Conservation (phyloP, 2,797 vertebrate genomes). For the Pagetopsis macropterus region DNA sequence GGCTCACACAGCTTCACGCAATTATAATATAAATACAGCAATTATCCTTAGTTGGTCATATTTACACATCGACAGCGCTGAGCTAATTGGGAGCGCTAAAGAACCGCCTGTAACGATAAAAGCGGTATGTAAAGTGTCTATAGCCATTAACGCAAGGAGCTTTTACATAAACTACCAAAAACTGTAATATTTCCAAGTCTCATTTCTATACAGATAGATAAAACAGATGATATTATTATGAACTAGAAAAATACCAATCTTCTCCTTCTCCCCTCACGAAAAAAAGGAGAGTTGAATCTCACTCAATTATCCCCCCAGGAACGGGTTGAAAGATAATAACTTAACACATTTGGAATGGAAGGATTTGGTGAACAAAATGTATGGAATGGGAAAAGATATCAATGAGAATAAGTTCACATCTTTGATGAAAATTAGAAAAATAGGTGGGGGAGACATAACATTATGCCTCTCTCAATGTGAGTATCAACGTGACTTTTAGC, state of each 20-base stretch:
- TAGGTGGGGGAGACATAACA: too few species aligned
- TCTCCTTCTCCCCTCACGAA: too few species aligned
- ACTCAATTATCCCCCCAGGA: too few species aligned
- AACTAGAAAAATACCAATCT: background rate
- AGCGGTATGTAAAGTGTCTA: background rate
- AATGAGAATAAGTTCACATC: too few species aligned
- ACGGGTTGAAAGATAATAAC: too few species aligned
- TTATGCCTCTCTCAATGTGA: too few species aligned
- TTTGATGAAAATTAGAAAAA: too few species aligned
- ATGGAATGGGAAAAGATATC: too few species aligned
- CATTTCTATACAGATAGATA: background rate
- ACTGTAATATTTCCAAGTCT: conserved; percentile 5
- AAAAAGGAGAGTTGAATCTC: too few species aligned
- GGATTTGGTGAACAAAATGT: too few species aligned
- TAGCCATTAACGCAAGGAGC: background rate
- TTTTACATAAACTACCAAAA: conserved; percentile 7
- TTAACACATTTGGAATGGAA: too few species aligned
- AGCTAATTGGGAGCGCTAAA: background rate
- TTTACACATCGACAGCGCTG: conserved; percentile 6
- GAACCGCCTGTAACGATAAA: background rate
- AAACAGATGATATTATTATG: background rate
- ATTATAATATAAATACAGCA: conserved; percentile 32
- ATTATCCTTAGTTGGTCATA: conserved; percentile 19
- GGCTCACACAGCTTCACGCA: conserved; percentile 1
- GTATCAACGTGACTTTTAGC: too few species aligned